Conservation (phyloP, 2,113 vertebrate genomes). For the Hymenochirus boettgeri region DNA sequence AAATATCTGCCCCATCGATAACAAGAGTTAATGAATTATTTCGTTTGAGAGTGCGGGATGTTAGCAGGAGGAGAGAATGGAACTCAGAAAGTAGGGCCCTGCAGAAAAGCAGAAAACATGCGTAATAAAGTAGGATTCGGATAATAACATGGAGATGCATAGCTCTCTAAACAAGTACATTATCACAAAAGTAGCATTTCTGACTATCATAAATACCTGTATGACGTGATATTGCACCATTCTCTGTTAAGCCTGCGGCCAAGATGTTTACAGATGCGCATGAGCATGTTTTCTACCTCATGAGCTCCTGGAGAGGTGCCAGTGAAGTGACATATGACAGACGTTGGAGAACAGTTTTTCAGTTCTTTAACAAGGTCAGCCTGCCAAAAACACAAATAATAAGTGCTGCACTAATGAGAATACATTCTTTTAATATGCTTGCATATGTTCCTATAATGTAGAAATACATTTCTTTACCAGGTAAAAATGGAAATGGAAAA, state of each 20-base stretch:
- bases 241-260: conserved; percentile 47
- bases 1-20: conserved; percentile 70
- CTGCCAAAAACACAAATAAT: conserved; percentile 43
- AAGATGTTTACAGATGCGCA: conserved; percentile 62
- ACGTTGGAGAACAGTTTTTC: conserved; percentile 43
- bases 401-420: no score
- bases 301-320: conserved; percentile 69
- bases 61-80: conserved; percentile 49
- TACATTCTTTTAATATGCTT: no score
- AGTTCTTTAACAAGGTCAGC: conserved; percentile 61
- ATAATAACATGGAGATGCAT: no score
- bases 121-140: no score
- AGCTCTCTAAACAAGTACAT: no score
- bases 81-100: conserved; percentile 74
- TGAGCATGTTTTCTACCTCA: conserved; percentile 63
- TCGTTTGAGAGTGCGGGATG: conserved; percentile 44
- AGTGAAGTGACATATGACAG: conserved; percentile 73
- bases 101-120: neutral
- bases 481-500: no score
- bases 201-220: conserved; percentile 67
- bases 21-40: conserved; percentile 62
- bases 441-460: no score
- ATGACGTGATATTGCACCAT: conserved; percentile 51
- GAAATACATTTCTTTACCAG: no score
- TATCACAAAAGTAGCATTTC: no score